These are phyloP conservation scores for Tachuris rubrigastra DNA, from an alignment of 2,113 vertebrate genomes.

Conservation along the genomic window DNA sequence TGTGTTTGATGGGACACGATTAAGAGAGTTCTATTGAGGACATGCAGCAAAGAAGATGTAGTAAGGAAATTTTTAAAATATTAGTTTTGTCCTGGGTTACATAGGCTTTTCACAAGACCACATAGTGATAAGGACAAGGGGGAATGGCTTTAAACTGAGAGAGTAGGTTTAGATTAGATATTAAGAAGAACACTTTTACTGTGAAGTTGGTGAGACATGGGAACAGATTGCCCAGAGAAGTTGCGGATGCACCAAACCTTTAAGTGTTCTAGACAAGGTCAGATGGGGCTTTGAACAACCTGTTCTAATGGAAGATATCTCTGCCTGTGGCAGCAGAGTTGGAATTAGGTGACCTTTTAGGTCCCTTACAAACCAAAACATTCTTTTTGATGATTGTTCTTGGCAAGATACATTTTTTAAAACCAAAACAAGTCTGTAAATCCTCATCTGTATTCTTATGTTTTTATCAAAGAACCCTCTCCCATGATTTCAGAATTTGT, in stretches of 20 bases:
- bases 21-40: neutral
- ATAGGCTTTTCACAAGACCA: neutral
- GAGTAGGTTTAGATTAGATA: neutral
- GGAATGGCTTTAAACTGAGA: neutral
- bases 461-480: neutral
- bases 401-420: neutral
- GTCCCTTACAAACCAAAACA: neutral
- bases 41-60: neutral
- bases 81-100: neutral
- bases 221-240: neutral
- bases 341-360: neutral
- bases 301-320: neutral
- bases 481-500: neutral
- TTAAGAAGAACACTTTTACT: neutral
- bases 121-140: neutral
- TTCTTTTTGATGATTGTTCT: neutral
- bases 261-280: neutral
- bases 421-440: neutral
- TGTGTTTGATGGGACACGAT: neutral
- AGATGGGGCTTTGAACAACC: neutral
- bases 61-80: neutral
- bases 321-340: neutral
- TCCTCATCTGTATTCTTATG: neutral
- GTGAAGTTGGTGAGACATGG: neutral
- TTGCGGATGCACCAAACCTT: neutral